Evolutionary conservation across 2,888 invertebrate genomes (phyloP).

Genomic region (Hoplodrina ambigua): DNA sequence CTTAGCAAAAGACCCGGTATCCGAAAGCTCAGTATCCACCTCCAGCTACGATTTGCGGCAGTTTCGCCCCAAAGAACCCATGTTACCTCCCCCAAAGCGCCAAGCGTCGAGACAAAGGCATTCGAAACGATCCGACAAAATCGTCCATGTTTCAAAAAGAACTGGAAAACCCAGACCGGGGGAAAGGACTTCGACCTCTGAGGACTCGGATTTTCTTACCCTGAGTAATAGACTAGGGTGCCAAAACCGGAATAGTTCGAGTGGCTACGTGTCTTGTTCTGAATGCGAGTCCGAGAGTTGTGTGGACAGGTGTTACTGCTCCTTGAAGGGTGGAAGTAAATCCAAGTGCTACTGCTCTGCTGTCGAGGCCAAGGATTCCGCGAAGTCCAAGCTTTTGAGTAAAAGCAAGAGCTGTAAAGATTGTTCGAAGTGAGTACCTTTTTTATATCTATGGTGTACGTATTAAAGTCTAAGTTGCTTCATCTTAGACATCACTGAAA

Average conservation of each 20-base stretch:
- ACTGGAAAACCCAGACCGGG: constrained; percentile 88
- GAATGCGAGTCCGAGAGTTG: constrained; percentile 97
- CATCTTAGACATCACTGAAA: no score
- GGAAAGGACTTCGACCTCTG: constrained; percentile 91
- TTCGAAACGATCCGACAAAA: constrained; percentile 83
- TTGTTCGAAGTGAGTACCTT: constrained; percentile 84
- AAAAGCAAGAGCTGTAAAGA: constrained; percentile 85
- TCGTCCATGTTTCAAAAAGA: constrained; percentile 83
- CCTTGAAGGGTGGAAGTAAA: constrained; percentile 91
- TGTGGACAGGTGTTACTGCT: constrained; percentile 96
- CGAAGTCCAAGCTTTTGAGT: constrained; percentile 76
- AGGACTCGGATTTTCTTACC: constrained; percentile 91
- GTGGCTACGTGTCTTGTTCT: constrained; percentile 95
- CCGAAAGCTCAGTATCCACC: constrained; percentile 91
- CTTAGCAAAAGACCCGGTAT: constrained; percentile 79
- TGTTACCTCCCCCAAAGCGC: constrained; percentile 82
- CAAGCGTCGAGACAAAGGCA: constrained; percentile 83
- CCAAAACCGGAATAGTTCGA: constrained; percentile 92
- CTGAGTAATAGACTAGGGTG: constrained; percentile 91
- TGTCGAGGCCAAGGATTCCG: constrained; percentile 84
- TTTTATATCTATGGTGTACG: background rate
- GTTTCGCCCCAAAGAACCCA: constrained; percentile 90
- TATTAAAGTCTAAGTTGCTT: no score
- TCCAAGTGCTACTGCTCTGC: constrained; percentile 92
- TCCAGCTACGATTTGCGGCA: constrained; percentile 92